Conservation (phyloP, 1,140 invertebrate genomes). For the Sarcophaga peregrina region DNA sequence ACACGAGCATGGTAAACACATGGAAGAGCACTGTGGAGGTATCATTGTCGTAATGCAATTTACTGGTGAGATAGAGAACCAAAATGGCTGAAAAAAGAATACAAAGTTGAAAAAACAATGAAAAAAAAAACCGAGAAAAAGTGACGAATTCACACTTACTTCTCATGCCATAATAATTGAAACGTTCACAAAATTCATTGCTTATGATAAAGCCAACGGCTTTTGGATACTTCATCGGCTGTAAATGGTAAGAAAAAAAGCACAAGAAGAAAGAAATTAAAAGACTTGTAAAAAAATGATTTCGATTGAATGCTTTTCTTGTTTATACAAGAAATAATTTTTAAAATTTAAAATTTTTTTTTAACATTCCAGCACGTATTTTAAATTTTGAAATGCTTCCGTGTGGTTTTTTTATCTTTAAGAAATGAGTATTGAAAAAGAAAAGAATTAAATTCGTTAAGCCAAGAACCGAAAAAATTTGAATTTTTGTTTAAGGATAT, state of each 20-base stretch:
- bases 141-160: conserved; percentile 73
- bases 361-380: conserved; percentile 8
- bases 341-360: conserved; percentile 18
- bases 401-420: no score
- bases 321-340: neutral
- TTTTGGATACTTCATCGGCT: conserved; percentile 77
- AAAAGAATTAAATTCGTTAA: no score
- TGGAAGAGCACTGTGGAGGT: conserved; percentile 82
- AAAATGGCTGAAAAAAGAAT: conserved; percentile 76
- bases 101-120: neutral
- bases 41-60: conserved; percentile 74
- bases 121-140: conserved; percentile 18
- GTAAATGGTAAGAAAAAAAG: conserved; percentile 23
- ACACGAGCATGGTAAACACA: conserved; percentile 82
- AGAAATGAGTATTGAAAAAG: no score
- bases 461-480: no score
- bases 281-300: neutral
- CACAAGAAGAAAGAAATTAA: neutral
- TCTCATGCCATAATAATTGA: conserved; percentile 96
- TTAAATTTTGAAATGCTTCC: neutral
- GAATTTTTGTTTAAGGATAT: no score
- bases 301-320: neutral
- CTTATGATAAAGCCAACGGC: conserved; percentile 91
- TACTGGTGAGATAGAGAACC: conserved; percentile 79
- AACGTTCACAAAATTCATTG: conserved; percentile 97